Evolutionary conservation across 2,113 vertebrate genomes (phyloP).

Genomic region (Plectropomus leopardus): DNA sequence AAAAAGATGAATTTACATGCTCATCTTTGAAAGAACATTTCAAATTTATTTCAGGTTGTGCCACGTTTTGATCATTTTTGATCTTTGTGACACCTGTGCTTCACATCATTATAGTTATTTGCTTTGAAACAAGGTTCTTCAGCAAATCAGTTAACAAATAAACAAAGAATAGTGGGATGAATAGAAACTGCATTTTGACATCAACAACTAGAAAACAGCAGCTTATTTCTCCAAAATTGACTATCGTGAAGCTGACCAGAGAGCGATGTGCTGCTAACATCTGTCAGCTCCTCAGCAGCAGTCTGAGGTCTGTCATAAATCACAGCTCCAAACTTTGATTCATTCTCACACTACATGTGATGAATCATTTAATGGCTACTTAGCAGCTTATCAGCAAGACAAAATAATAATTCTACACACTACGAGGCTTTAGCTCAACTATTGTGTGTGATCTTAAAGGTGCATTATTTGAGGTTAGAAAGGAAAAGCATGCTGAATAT

Average conservation of each 20-base stretch:
- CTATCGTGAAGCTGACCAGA: not conserved
- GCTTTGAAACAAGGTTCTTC: not conserved
- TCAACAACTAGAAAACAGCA: not conserved
- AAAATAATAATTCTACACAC: not conserved
- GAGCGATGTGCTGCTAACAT: conserved; percentile 7
- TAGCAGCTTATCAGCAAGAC: not conserved
- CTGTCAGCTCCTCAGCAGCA: not conserved
- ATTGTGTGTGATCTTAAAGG: not conserved
- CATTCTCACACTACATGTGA: not conserved
- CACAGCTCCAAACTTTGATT: conserved; percentile 16
- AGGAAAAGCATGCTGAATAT: no score
- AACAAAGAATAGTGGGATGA: no score
- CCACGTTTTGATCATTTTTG: not conserved
- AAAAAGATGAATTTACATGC: not conserved
- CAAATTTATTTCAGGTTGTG: not conserved
- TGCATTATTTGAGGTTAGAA: no score
- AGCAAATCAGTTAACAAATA: not conserved
- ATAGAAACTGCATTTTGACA: no score
- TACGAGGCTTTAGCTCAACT: not conserved
- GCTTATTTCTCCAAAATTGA: not conserved
- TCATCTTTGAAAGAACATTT: not conserved
- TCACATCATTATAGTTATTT: not conserved
- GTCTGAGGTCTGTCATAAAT: not conserved
- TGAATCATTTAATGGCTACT: not conserved
- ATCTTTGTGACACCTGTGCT: not conserved